Percentiles rank a stretch among this genome's conserved stretches.
Evolutionary conservation across 2,888 invertebrate genomes (phyloP).

Genomic region (Monoplex corrugatus): DNA sequence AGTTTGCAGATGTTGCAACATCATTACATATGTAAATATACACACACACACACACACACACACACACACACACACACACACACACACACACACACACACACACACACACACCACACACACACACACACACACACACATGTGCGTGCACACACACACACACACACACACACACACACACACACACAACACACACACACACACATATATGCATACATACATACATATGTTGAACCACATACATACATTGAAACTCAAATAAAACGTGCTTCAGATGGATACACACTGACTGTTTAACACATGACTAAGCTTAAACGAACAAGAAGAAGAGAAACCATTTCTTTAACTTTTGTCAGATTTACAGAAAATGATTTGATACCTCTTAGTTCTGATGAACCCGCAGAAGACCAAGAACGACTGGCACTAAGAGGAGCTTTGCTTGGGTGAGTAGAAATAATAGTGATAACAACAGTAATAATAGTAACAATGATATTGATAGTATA

Average conservation of each 20-base stretch:
- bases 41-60: background rate
- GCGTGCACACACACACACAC: background rate
- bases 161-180: background rate
- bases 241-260: too few species aligned
- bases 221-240: too few species aligned
- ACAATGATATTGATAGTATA: too few species aligned
- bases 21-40: too few species aligned
- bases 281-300: too few species aligned
- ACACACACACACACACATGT: background rate
- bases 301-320: background rate
- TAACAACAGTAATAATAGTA: too few species aligned
- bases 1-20: too few species aligned
- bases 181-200: slow-evolving; percentile 11
- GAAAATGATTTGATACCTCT: slow-evolving; percentile 86
- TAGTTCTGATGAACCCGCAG: slow-evolving; percentile 74
- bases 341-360: slow-evolving; percentile 73
- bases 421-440: slow-evolving; percentile 77
- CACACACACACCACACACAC: background rate
- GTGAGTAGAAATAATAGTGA: too few species aligned
- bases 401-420: slow-evolving; percentile 74
- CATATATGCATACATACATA: background rate
- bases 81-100: background rate
- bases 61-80: background rate
- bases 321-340: slow-evolving; percentile 54
- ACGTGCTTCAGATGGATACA: too few species aligned